Conservation (phyloP, 2,797 vertebrate species). For the Jordanella pulchra region DNA sequence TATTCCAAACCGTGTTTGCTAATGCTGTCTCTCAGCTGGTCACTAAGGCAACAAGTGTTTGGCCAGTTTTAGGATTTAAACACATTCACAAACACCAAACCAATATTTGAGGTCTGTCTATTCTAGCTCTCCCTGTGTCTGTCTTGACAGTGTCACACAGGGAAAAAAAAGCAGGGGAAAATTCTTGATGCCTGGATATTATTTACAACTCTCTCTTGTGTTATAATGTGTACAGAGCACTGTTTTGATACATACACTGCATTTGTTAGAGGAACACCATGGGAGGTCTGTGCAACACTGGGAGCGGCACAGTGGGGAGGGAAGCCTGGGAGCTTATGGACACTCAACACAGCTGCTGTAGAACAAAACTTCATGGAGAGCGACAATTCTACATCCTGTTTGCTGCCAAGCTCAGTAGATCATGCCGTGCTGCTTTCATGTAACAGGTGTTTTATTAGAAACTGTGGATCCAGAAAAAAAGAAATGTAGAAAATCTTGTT, state of each 20-base stretch:
- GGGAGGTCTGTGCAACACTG: slow-evolving; percentile 58
- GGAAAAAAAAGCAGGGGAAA: slow-evolving; percentile 21
- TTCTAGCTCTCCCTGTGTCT: slow-evolving; percentile 15
- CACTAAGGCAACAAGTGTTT: slow-evolving; percentile 17
- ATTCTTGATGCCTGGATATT: slow-evolving; percentile 28
- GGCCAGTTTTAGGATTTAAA: slow-evolving; percentile 26
- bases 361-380: slow-evolving; percentile 56
- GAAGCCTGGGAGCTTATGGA: slow-evolving; percentile 66
- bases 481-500: background rate
- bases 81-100: slow-evolving; percentile 28
- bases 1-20: slow-evolving; percentile 2
- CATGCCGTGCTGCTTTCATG: slow-evolving; percentile 3
- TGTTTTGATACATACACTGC: slow-evolving; percentile 68
- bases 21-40: background rate
- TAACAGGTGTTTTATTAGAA: slow-evolving; percentile 33
- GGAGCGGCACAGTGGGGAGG: slow-evolving; percentile 56
- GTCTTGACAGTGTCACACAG: slow-evolving; percentile 13
- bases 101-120: slow-evolving; percentile 20
- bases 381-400: slow-evolving; percentile 10
- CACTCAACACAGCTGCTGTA: slow-evolving; percentile 64
- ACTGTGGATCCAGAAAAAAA: slow-evolving; percentile 9
- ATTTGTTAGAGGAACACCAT: slow-evolving; percentile 51
- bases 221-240: slow-evolving; percentile 40
- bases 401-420: slow-evolving; percentile 27
- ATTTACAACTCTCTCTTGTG: slow-evolving; percentile 36